Conservation (phyloP, 2,888 invertebrate species). For the Drosophila quasianomalipes region DNA sequence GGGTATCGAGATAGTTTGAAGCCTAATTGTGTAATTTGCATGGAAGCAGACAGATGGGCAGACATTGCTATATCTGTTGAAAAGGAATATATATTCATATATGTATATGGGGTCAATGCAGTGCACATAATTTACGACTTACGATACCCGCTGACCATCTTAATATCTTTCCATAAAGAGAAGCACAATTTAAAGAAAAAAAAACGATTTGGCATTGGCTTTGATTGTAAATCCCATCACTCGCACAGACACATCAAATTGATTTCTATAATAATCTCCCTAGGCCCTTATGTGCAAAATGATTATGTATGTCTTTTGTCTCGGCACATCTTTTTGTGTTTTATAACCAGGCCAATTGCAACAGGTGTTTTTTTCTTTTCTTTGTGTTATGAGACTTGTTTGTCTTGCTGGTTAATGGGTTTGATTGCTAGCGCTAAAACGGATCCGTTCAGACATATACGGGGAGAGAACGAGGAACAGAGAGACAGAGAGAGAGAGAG, state of each 20-base stretch:
- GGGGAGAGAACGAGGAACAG: neutral
- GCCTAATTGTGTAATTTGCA: neutral
- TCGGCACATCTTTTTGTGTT: constrained; percentile 2
- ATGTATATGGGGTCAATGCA: neutral
- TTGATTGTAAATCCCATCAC: neutral
- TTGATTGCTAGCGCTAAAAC: constrained; percentile 35
- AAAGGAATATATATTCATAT: neutral
- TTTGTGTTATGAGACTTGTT: constrained; percentile 22
- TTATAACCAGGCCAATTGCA: constrained; percentile 49
- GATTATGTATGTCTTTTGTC: constrained; percentile 3
- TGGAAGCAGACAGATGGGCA: neutral
- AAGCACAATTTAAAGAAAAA: neutral
- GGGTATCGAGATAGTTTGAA: neutral
- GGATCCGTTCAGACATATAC: neutral
- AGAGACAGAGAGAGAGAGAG: neutral
- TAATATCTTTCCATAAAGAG: neutral
- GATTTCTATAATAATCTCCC: neutral
- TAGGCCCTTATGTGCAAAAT: neutral
- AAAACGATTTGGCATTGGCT: neutral
- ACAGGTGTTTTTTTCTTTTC: constrained; percentile 37
- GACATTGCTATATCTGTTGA: neutral
- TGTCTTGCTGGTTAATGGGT: constrained; percentile 50
- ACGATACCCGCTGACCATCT: neutral
- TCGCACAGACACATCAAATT: neutral
- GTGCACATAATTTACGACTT: neutral